These are phyloP conservation scores for Camponotus pennsylvanicus DNA, from an alignment of 1,140 invertebrate species.

Conservation along the genomic window DNA sequence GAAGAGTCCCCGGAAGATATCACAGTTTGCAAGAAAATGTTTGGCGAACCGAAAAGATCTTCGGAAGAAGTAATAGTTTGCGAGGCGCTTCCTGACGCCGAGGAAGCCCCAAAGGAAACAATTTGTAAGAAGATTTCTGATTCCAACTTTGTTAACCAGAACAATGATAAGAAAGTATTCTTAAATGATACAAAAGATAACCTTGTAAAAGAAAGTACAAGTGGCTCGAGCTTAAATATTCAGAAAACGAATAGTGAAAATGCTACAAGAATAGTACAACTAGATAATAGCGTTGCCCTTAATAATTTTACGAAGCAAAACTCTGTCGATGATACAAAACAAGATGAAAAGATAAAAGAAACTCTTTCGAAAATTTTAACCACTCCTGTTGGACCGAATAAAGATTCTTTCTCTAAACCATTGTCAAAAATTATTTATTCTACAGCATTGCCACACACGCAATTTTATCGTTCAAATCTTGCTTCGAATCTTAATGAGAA, in stretches of 20 bases:
- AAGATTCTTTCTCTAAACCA: not conserved
- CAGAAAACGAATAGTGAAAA: not conserved
- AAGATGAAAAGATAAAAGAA: not conserved
- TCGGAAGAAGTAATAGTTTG: constrained; percentile 34
- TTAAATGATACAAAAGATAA: constrained; percentile 31
- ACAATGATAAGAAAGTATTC: not conserved
- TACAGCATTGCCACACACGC: not conserved
- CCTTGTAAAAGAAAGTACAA: not conserved
- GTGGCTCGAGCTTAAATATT: constrained; percentile 5
- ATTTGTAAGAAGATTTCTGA: constrained; percentile 48
- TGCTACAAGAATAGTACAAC: not conserved
- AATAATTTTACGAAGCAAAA: not conserved
- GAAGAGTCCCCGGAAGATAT: constrained; percentile 19
- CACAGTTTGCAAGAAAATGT: constrained; percentile 15
- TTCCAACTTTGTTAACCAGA: constrained; percentile 10
- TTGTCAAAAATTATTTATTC: not conserved
- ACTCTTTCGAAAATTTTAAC: not conserved
- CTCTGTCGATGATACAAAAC: not conserved
- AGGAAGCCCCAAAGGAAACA: constrained; percentile 29
- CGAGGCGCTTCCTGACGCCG: constrained; percentile 1
- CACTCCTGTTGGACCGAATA: not conserved
- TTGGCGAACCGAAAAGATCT: constrained; percentile 6
- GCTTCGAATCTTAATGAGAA: not conserved
- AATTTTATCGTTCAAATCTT: not conserved
- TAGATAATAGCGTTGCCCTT: not conserved